phyloP scores from a whole-genome alignment of 2,888 invertebrate genomes.

The Oeneis ivallda region DNA sequence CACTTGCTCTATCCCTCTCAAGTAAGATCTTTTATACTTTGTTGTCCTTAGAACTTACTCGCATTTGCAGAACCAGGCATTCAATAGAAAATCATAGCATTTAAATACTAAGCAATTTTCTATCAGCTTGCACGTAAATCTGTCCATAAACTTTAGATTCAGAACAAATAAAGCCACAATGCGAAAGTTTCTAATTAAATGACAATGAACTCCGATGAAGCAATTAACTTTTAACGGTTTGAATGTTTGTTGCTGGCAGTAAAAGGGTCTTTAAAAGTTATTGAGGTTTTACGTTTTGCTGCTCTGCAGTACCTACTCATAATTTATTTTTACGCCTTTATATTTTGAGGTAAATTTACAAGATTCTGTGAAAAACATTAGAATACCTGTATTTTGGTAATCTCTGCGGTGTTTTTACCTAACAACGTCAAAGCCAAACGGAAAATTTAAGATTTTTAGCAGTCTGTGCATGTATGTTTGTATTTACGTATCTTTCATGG shows the following conservation, averaged over 20 bases:
- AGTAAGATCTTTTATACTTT: too few relatives aligned
- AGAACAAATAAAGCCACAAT: background rate
- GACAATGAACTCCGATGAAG: slow-evolving; percentile 16
- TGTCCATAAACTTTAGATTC: background rate
- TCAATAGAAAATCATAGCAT: too few relatives aligned
- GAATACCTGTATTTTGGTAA: background rate
- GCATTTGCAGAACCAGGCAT: too few relatives aligned
- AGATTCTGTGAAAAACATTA: background rate
- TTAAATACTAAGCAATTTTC: too few relatives aligned
- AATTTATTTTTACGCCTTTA: background rate
- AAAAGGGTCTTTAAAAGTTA: slow-evolving; percentile 12
- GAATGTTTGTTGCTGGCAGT: slow-evolving; percentile 27
- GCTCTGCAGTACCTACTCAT: background rate
- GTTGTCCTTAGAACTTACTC: too few relatives aligned
- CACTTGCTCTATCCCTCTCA: too few relatives aligned
- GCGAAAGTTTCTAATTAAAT: slow-evolving; percentile 11
- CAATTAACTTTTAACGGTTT: slow-evolving; percentile 27
- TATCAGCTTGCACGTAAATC: background rate
- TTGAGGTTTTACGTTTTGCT: background rate
- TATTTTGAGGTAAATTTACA: background rate
- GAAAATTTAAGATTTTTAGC: too few relatives aligned
- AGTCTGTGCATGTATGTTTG: too few relatives aligned
- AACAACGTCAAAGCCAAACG: too few relatives aligned
- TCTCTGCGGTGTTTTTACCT: too few relatives aligned
- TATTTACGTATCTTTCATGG: too few relatives aligned